Percentiles rank a stretch among this genome's conserved stretches.
These are phyloP conservation scores for Sinocyclocheilus anshuiensis DNA, from an alignment of 2,113 vertebrate species.

Conservation along the genomic window DNA sequence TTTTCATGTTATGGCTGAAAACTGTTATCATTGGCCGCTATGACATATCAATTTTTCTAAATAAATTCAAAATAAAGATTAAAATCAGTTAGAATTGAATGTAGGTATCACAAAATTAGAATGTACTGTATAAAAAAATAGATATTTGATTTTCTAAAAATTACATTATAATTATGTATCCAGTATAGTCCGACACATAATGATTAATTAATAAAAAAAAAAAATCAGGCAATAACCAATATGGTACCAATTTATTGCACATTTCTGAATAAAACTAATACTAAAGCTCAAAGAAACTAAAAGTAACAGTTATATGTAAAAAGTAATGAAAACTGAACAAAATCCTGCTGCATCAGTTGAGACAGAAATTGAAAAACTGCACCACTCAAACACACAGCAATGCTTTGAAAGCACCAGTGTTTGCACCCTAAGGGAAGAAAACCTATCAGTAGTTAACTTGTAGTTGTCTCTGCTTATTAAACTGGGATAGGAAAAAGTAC, in stretches of 20 bases:
- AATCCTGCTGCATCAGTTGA: no score
- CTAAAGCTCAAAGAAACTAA: not conserved
- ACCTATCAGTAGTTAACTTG: not conserved
- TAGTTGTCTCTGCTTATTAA: not conserved
- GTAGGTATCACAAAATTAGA: not conserved
- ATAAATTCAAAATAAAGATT: not conserved
- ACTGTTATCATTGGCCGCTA: not conserved
- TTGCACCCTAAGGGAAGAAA: not conserved
- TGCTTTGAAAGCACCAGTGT: not conserved
- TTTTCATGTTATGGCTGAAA: no score
- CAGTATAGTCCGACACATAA: no score
- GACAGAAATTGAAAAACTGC: not conserved
- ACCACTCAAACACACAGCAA: not conserved
- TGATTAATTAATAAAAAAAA: no score
- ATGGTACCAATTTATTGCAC: no score
- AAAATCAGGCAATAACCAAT: no score
- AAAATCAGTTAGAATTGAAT: not conserved
- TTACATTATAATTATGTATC: no score
- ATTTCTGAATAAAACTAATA: not conserved
- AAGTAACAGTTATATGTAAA: not conserved
- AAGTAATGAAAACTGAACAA: not conserved
- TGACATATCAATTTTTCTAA: not conserved
- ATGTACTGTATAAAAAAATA: not conserved
- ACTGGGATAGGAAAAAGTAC: not conserved
- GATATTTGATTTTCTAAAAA: no score